Percentiles rank a stretch among this genome's conserved stretches.
Conservation (phyloP, 2,888 invertebrate genomes). For the Ernsta delagoae region DNA sequence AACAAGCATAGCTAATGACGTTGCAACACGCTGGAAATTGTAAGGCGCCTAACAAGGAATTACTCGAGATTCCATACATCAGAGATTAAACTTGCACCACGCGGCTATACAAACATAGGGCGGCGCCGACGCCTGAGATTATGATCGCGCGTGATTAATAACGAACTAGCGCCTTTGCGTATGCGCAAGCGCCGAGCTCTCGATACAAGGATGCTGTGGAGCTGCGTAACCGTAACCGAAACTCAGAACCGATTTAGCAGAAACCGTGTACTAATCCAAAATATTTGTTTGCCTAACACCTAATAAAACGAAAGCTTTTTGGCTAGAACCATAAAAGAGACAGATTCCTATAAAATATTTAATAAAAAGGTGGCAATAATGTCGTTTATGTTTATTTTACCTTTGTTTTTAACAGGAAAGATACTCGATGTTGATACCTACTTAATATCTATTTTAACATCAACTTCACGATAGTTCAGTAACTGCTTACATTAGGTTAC, state of each 20-base stretch:
- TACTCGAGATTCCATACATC: slow-evolving; percentile 31
- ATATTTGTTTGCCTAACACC: too few species aligned
- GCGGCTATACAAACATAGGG: slow-evolving; percentile 74
- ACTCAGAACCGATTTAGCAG: neutral
- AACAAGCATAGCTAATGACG: slow-evolving; percentile 27
- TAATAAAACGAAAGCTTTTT: too few species aligned
- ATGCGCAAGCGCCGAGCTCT: slow-evolving; percentile 49
- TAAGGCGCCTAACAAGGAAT: slow-evolving; percentile 23
- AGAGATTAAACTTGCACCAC: slow-evolving; percentile 67
- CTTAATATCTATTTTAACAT: too few species aligned
- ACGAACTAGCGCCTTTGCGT: slow-evolving; percentile 66
- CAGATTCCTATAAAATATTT: too few species aligned
- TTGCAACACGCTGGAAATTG: slow-evolving; percentile 29
- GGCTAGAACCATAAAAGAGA: too few species aligned
- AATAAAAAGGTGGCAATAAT: too few species aligned
- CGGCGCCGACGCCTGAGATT: slow-evolving; percentile 73
- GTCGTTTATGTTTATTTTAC: too few species aligned
- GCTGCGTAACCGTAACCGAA: neutral
- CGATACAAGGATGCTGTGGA: neutral
- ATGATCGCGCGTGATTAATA: slow-evolving; percentile 80
- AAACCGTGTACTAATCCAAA: too few species aligned
- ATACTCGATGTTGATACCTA: too few species aligned
- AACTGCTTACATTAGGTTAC: too few species aligned
- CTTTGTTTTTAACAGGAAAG: too few species aligned
- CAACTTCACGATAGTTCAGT: too few species aligned